A percentile compares a stretch with the other conserved stretches of the same genome.
Conservation (phyloP, 2,113 vertebrate species). For the Potamarius usumacintae region DNA sequence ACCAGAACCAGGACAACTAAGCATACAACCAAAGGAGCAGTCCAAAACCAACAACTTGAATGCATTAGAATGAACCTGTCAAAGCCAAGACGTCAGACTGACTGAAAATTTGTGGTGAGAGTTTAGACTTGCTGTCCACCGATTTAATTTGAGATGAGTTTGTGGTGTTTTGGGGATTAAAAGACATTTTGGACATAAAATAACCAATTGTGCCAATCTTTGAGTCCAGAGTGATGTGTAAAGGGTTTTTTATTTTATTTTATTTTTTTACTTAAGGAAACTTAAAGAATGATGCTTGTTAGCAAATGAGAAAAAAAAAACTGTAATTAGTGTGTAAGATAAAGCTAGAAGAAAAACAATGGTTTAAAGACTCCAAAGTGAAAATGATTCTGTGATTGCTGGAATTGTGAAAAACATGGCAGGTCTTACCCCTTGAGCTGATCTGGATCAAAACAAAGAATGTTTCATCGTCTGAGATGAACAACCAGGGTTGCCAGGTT, state of each 20-base stretch:
- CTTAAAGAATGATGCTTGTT: too few species aligned
- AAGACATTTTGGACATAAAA: not conserved
- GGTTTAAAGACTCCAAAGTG: not conserved
- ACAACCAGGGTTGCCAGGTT: not conserved
- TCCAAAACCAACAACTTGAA: not conserved
- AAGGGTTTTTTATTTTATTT: not conserved
- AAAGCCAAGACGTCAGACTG: not conserved
- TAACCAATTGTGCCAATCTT: not conserved
- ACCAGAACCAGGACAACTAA: not conserved
- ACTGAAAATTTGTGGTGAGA: not conserved
- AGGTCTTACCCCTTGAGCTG: not conserved
- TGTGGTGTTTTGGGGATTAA: not conserved
- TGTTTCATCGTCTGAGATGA: not conserved
- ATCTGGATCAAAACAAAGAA: not conserved
- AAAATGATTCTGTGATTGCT: not conserved
- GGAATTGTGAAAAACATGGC: not conserved
- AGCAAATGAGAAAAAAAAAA: not conserved
- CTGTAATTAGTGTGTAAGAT: not conserved
- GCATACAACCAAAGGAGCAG: not conserved
- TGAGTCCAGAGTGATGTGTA: not conserved
- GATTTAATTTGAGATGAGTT: not conserved
- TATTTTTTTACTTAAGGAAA: too few species aligned
- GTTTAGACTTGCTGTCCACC: not conserved
- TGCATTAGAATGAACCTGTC: not conserved
- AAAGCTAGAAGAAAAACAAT: not conserved